A percentile compares a stretch with the other conserved stretches of the same genome.
Evolutionary conservation across 2,797 vertebrate species (phyloP).

Genomic region (Rousettus madagascariensis): DNA sequence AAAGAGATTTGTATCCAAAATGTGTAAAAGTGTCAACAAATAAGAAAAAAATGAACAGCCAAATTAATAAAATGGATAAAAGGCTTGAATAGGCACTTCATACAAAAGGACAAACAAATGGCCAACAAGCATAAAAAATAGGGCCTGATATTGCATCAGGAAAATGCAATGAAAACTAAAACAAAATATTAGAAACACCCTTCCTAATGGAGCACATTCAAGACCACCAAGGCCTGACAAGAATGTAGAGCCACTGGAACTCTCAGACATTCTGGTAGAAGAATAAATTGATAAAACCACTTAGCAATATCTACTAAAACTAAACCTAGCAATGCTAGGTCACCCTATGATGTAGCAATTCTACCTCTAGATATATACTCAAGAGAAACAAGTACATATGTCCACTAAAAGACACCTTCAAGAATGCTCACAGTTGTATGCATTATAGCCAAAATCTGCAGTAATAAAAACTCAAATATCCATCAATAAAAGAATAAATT

Average conservation of each 20-base stretch:
- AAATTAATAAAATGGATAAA: not conserved
- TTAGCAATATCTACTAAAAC: not conserved
- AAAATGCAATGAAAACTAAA: slow-evolving; percentile 11
- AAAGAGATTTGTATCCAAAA: not conserved
- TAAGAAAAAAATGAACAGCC: not conserved
- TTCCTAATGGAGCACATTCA: not conserved
- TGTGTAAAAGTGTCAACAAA: slow-evolving; percentile 37
- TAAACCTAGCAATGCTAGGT: not conserved
- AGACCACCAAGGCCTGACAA: not conserved
- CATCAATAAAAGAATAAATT: not conserved
- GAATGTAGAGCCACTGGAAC: not conserved
- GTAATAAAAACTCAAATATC: not conserved
- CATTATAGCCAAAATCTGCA: not conserved
- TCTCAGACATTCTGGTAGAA: not conserved
- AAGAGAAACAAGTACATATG: not conserved
- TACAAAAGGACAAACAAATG: not conserved
- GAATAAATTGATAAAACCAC: not conserved
- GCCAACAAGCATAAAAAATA: not conserved
- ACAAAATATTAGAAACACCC: not conserved
- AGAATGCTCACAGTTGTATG: not conserved
- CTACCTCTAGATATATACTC: not conserved
- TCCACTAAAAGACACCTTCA: not conserved
- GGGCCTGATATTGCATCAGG: not conserved
- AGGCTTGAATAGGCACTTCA: not conserved
- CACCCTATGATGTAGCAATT: not conserved